A percentile compares a stretch with the other conserved stretches of the same genome.
Conservation (phyloP, 2,797 vertebrate species). For the Coregonus ussuriensis region DNA sequence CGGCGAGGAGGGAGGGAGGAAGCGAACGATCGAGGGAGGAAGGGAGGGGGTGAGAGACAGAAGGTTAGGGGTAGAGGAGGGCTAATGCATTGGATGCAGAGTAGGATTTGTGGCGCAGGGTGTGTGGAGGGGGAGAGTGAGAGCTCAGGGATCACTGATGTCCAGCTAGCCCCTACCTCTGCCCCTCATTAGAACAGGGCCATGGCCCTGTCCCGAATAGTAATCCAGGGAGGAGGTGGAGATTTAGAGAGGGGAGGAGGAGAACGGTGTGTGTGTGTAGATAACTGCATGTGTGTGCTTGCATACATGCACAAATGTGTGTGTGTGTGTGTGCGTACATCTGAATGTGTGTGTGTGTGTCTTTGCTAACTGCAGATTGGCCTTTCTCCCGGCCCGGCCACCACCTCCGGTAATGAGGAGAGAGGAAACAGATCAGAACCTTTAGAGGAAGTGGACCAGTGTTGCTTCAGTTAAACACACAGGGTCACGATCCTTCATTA, state of each 20-base stretch:
- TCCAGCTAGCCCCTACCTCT: conserved; percentile 66
- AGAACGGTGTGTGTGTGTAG: conserved; percentile 9
- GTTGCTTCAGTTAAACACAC: conserved; percentile 54
- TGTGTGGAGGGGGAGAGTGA: conserved; percentile 33
- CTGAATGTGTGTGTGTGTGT: conserved; percentile 8
- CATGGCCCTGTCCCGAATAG: conserved; percentile 54
- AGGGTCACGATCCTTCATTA: conserved; percentile 71
- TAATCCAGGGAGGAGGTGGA: conserved; percentile 45
- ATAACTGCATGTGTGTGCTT: background rate
- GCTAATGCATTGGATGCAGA: conserved; percentile 27
- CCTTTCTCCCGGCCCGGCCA: background rate
- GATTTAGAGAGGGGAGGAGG: background rate
- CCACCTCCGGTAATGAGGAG: conserved; percentile 69
- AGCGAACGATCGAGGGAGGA: conserved; percentile 53
- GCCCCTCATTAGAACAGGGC: conserved; percentile 68
- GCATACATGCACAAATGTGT: background rate
- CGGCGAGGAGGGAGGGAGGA: background rate
- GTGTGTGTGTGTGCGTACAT: background rate
- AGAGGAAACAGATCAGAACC: conserved; percentile 60
- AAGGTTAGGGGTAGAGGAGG: conserved; percentile 44
- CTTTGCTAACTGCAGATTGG: background rate
- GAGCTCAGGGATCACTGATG: conserved; percentile 63
- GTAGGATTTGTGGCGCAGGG: conserved; percentile 1
- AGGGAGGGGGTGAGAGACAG: conserved; percentile 36
- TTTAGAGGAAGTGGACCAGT: conserved; percentile 49